phyloP scores from a whole-genome alignment of 2,888 invertebrate genomes.

The Sialis lutaria region DNA sequence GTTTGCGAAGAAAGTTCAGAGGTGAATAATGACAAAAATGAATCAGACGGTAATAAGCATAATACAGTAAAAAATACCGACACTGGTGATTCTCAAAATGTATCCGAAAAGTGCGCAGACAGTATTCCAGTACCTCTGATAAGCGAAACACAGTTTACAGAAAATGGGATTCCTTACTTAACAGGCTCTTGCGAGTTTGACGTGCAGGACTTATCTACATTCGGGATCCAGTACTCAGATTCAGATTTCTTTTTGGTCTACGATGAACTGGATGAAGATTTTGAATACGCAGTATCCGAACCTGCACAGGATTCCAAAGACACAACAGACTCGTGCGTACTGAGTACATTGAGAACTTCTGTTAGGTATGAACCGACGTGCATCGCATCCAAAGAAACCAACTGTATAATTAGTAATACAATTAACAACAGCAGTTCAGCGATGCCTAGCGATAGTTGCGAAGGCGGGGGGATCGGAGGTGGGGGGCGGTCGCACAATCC shows the following conservation, averaged over 20 bases:
- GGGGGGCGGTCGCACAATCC: slow-evolving; percentile 37
- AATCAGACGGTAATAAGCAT: slow-evolving; percentile 6
- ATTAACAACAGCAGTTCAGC: slow-evolving; percentile 11
- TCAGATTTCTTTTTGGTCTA: slow-evolving; percentile 19
- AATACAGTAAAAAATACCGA: not conserved
- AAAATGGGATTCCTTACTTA: slow-evolving; percentile 5
- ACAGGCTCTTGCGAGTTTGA: slow-evolving; percentile 20
- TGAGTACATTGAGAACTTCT: not conserved
- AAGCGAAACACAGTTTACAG: not conserved
- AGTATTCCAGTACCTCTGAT: not conserved
- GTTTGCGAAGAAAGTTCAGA: not conserved
- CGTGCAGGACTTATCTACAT: slow-evolving; percentile 16
- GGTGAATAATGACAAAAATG: slow-evolving; percentile 6
- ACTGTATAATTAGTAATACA: slow-evolving; percentile 13
- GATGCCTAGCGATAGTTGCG: slow-evolving; percentile 32
- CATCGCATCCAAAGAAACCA: slow-evolving; percentile 16
- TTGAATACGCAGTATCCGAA: slow-evolving; percentile 11
- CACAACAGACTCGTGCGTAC: slow-evolving; percentile 6
- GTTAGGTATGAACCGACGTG: slow-evolving; percentile 9
- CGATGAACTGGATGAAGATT: slow-evolving; percentile 22
- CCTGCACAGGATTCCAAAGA: not conserved
- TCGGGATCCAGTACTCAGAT: slow-evolving; percentile 14
- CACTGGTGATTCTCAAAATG: not conserved
- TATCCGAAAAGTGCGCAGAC: not conserved
- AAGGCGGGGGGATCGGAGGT: slow-evolving; percentile 23